Conservation (phyloP, 64 coral and sea anemone species). For the Astreopora myriophthalma region DNA sequence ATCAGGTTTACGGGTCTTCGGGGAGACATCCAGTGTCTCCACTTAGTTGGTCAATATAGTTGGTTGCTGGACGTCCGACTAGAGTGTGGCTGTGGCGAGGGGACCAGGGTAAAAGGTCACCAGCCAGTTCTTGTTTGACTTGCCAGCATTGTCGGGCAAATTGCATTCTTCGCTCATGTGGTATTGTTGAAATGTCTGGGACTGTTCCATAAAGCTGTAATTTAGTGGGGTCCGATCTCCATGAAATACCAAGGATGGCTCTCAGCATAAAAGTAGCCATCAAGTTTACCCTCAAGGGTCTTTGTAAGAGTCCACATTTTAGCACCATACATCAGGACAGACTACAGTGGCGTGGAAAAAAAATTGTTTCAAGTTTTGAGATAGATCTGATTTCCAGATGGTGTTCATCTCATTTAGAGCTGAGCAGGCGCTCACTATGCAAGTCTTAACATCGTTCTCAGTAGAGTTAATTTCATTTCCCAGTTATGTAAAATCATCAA, state of each 20-base stretch:
- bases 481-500: no score
- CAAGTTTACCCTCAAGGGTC: background rate
- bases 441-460: no score
- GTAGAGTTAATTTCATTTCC: no score
- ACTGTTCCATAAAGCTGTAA: background rate
- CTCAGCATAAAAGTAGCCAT: background rate
- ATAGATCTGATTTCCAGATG: slow-evolving; percentile 9
- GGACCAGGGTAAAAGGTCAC: background rate
- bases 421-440: background rate
- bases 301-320: slow-evolving; percentile 3
- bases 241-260: background rate
- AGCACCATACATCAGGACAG: slow-evolving; percentile 11
- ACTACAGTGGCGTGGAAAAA: background rate
- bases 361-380: background rate
- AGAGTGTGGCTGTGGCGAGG: background rate
- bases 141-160: background rate
- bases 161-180: background rate
- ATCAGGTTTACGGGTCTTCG: background rate
- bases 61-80: background rate
- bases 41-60: background rate
- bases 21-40: background rate
- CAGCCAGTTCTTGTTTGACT: background rate
- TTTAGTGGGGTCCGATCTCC: background rate
- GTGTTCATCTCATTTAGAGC: slow-evolving; percentile 18
- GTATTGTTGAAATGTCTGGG: background rate